Evolutionary conservation across 2,797 vertebrate genomes (phyloP), one percentile per base, ranked within the genome.

Genomic region (Acanthopagrus latus): DNA sequence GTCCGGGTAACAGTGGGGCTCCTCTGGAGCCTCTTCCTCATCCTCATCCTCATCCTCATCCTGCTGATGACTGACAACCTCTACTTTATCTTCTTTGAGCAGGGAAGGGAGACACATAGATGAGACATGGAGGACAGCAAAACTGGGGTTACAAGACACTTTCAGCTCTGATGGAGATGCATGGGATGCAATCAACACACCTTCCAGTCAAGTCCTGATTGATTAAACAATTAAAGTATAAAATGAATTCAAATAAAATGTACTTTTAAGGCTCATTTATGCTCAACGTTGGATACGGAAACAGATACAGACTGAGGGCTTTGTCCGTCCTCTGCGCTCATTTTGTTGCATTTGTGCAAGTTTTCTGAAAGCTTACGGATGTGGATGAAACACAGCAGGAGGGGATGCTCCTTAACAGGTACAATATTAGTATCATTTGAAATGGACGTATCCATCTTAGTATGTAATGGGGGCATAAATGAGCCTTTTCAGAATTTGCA

Each of bases 1-100:
- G 81, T 91, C 88, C 59, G 75, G 86, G 88, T 90, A 89, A 85
- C 82, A 78, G 74, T 64, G 20, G 66, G 64, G 85, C 85, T 88
- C 89, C 73, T 86, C 82, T 66, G 83, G 87, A 91, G 87, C 90
- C 83, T 84, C 79, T 62, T 89, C 76, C 78, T 81, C 85, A 65
- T 87, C 74, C 76, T 87, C 85, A 65, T 87, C 74, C 76, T 87
- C 85, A 71, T 85, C 73, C 79, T 88, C 85, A 73, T 85, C 75
- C 73, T 87, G 87, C 54, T 85, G 84, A 47, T 87, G 86, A 86
- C 88, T 89, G 78, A 89, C 89, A 91, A 93, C 89, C 92, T 95
- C 93, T 95, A 96, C 86, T 74, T 87, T 93, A 91, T 95, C 94
- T 90, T 96, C 95, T 96, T 96, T 90, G 66, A 84, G 86, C 74